phyloP scores from a whole-genome alignment of 64 coral and sea anemone species.

The Acropora tenuis region DNA sequence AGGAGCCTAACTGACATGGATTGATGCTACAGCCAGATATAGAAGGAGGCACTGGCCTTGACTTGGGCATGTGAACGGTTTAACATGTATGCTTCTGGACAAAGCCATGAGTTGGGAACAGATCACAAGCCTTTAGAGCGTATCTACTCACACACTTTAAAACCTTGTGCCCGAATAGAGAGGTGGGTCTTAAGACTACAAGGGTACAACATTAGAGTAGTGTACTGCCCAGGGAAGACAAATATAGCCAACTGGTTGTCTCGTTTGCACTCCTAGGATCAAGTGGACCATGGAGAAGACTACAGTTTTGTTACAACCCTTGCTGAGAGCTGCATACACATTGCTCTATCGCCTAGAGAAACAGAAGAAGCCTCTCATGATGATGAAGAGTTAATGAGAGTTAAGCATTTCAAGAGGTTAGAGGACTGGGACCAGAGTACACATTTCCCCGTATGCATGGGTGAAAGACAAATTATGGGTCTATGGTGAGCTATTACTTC shows the following conservation, averaged over 20 bases:
- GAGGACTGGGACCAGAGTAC: conserved; percentile 29
- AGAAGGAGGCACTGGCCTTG: no score
- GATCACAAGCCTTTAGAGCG: conserved; percentile 7
- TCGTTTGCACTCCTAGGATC: background rate
- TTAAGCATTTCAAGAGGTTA: conserved; percentile 19
- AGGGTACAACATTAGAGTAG: background rate
- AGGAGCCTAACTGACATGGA: no score
- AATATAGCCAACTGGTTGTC: conserved; percentile 24
- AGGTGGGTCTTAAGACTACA: background rate
- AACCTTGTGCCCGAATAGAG: background rate
- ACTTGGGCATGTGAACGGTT: no score
- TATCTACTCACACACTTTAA: background rate
- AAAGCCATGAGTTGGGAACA: background rate
- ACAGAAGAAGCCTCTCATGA: conserved; percentile 60
- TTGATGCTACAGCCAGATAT: no score
- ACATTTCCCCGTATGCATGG: background rate
- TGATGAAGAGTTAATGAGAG: conserved; percentile 11
- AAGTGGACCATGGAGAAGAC: background rate
- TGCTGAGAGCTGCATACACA: conserved; percentile 9
- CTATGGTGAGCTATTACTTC: background rate
- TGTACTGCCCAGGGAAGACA: conserved; percentile 29
- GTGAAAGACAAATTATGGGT: conserved; percentile 23
- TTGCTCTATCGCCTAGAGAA: conserved; percentile 27
- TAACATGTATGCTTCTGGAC: background rate
- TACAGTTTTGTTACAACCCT: background rate